phyloP scores from a whole-genome alignment of 2,888 invertebrate species.

The Diaprepes abbreviatus region DNA sequence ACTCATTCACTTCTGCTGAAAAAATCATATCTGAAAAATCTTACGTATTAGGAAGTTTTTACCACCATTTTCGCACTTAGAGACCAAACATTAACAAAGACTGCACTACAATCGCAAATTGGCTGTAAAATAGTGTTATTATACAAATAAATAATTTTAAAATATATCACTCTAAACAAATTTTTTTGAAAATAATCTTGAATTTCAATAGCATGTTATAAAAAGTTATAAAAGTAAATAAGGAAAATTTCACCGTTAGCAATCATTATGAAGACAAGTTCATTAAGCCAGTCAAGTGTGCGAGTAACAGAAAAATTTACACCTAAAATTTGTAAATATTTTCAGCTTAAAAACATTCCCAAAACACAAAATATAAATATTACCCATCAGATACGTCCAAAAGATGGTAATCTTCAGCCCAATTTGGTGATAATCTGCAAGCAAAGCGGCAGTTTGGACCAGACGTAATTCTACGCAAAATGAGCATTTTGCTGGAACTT shows the following conservation, averaged over 20 bases:
- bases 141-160: no score
- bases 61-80: no score
- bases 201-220: no score
- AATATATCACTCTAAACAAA: no score
- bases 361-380: slow-evolving; percentile 29
- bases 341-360: slow-evolving; percentile 13
- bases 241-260: neutral
- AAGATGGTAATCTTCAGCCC: slow-evolving; percentile 52
- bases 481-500: no score
- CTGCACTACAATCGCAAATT: no score
- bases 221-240: neutral
- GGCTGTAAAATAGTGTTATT: no score
- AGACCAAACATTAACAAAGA: no score
- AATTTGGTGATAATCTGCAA: slow-evolving; percentile 54
- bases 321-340: slow-evolving; percentile 27
- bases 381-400: slow-evolving; percentile 18
- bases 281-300: slow-evolving; percentile 10
- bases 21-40: no score
- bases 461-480: neutral
- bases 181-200: no score
- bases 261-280: slow-evolving; percentile 7
- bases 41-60: no score
- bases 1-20: no score
- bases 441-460: slow-evolving; percentile 50
- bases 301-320: slow-evolving; percentile 17